Evolutionary conservation across 1,140 invertebrate genomes (phyloP), one percentile per base, ranked within the genome.

Genomic region (Philaenus spumarius): DNA sequence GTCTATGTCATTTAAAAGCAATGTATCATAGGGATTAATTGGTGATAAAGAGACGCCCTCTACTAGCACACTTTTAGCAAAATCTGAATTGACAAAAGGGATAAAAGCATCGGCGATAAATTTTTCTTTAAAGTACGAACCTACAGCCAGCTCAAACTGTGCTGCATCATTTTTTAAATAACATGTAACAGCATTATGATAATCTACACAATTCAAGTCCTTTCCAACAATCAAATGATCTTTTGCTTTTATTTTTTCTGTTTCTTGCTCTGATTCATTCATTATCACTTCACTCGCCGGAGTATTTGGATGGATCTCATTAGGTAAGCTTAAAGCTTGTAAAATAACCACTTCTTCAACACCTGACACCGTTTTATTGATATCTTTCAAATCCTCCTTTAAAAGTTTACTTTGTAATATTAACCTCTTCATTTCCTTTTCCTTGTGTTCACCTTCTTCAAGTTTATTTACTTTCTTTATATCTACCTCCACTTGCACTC

Each of bases 21-120:
- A 85, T 4, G 77, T 72, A 19, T 71, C 59, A 15, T 67, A 64
- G 1, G 77, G 72, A 66, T 80, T 71, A 17, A 74, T 73, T 57
- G 81, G 79, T 67, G 83, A 72, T 12, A 76, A 62, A 14, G 14
- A 83, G 81, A 64, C 79, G 81, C 82, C 86, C 72, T 89, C 85
- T 6, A 86, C 72, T 17, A 88, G 67, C 1, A 83, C 63, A 68
- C 83, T 85, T 53, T 80, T 79, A 39, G 74, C 70, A 71, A 87
- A 86, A 70, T 87, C 85, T 6, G 83, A 69, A 71, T 82, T 82
- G 9, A 80, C 81, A 70, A 83, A 79, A 47, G 77, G 76, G 0
- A 68, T 70, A 64, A 75, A 82, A 20, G 75, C 73, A 17, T 70
- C 62, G 12, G 78, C 66, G 64, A 72, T 67, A 0, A 84, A 68